Conservation (phyloP, 2,888 invertebrate species). For the Zhuqinia jingwanae region DNA sequence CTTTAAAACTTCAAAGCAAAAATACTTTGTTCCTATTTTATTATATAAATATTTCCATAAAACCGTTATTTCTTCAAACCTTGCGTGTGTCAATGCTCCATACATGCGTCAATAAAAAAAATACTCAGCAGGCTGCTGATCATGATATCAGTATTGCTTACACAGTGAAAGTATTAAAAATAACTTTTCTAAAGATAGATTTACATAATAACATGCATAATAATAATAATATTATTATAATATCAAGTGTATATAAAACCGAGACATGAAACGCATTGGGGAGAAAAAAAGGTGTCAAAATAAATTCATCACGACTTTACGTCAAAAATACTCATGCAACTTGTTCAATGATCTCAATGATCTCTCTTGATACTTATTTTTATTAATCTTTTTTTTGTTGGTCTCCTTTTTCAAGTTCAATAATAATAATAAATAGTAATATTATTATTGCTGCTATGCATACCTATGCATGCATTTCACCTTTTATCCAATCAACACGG, state of each 20-base stretch:
- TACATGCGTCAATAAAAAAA: not conserved
- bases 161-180: slow-evolving; percentile 6
- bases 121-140: too few relatives aligned
- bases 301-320: slow-evolving; percentile 61
- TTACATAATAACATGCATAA: not conserved
- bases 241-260: not conserved
- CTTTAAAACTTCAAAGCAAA: not conserved
- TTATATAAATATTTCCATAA: slow-evolving; percentile 16
- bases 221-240: not conserved
- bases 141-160: not conserved
- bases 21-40: not conserved
- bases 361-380: not conserved
- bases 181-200: not conserved
- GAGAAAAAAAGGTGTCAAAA: slow-evolving; percentile 60
- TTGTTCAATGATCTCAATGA: slow-evolving; percentile 2
- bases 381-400: not conserved
- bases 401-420: not conserved
- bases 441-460: not conserved
- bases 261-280: not conserved
- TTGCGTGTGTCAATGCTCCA: not conserved
- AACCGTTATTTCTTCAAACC: slow-evolving; percentile 32
- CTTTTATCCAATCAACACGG: not conserved
- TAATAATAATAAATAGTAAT: not conserved
- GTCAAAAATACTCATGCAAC: not conserved
- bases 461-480: too few relatives aligned